Evolutionary conservation across 2,888 invertebrate genomes (phyloP).

Genomic region (Mythimna albipuncta): DNA sequence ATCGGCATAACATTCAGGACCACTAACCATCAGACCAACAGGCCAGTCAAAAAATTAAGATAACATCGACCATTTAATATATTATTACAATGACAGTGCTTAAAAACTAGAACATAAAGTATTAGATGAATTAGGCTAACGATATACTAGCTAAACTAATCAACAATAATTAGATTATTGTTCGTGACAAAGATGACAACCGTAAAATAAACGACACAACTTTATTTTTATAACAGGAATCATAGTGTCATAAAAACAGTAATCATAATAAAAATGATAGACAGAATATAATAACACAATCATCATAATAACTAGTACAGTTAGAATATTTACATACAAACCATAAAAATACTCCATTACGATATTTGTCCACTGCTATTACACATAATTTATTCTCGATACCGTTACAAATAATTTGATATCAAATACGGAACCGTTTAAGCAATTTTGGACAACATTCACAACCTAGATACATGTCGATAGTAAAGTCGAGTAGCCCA

Average conservation of each 20-base stretch:
- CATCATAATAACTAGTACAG: conserved; percentile 39
- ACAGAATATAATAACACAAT: conserved; percentile 25
- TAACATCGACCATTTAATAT: too few species aligned
- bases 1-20: too few species aligned
- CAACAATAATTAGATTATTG: not conserved
- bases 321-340: conserved; percentile 53
- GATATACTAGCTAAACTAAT: not conserved
- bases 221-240: conserved; percentile 31
- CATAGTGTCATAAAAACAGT: conserved; percentile 6
- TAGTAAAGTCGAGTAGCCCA: conserved; percentile 58
- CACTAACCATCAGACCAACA: too few species aligned
- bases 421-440: conserved; percentile 51
- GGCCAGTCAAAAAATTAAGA: too few species aligned
- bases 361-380: conserved; percentile 51
- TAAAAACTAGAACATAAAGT: not conserved
- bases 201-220: conserved; percentile 26
- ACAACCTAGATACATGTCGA: conserved; percentile 57
- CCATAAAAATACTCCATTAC: conserved; percentile 33
- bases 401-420: conserved; percentile 64
- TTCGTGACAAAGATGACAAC: conserved; percentile 20
- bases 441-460: conserved; percentile 59
- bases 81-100: conserved; percentile 3
- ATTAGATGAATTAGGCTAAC: conserved; percentile 4
- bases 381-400: conserved; percentile 51
- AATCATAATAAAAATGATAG: conserved; percentile 34